Base-by-base conservation (phyloP, 1,140 invertebrate genomes). In the Calosoma granatense region DNA sequence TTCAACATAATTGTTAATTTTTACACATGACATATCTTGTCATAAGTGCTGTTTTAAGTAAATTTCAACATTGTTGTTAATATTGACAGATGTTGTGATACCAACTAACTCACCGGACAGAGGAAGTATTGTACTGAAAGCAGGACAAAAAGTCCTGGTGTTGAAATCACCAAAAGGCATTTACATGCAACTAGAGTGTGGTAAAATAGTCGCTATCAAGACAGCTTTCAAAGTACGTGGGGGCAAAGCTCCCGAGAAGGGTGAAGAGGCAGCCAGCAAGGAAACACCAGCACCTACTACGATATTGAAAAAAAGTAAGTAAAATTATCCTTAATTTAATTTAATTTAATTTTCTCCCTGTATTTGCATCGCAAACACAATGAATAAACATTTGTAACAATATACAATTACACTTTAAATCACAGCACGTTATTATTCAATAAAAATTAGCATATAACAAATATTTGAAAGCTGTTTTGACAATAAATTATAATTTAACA, bases 181-280 rank as follows among this genome's bases (percentile, higher is more conserved):
- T 58, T 97, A 96, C 71, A 92, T 97, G 83, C 88, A 95, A 61
- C 75, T 95, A 20, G 90, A 92, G 67, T 92, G 92, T 66, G 92
- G 92, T n/a, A 94, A 94, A 76, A 94, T 97, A 57, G 94, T 96
- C 66, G 92, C 93, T n/a, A 94, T 96, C 58, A 81, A 88, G 62
- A 88, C 86, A 0, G 84, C 85, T 0, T 80, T 86, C 20, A 87
- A 87, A 72, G 74, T 83, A 22, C 20, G 47, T 12, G 41, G 41
- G 4, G 41, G 41, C 17, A 47, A 47, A 26, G 43, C 22, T 17
- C 52, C 22, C 30, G 30, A 41, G 17, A 22, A 51, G 17, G 22
- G n/a, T 9, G 17, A 47, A 23, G 22, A 47, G 20, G 19, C 6
- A 20, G 17, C 15, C 12, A 58, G 17, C 19, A 54, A 43, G 17